Evolutionary conservation across 2,888 invertebrate species (phyloP).

Genomic region (Polyommatus iphigenia): DNA sequence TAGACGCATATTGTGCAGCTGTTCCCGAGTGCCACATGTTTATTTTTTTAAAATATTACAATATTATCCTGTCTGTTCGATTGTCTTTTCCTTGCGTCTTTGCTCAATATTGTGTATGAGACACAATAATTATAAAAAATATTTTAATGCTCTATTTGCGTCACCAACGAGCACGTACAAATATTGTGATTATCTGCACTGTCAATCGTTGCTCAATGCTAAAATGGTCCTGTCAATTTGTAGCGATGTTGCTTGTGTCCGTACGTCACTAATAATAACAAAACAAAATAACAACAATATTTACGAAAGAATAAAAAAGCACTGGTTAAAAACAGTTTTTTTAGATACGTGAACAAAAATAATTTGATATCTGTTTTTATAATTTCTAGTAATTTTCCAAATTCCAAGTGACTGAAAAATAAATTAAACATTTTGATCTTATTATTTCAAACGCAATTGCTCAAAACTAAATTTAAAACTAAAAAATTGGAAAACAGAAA

Average conservation of each 20-base stretch:
- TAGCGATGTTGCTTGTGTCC: constrained; percentile 42
- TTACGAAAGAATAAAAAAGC: too few relatives aligned
- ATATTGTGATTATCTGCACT: constrained; percentile 48
- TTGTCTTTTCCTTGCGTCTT: too few relatives aligned
- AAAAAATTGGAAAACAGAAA: constrained; percentile 39
- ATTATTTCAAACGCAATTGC: too few relatives aligned
- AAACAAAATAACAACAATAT: too few relatives aligned
- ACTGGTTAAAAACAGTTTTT: background rate
- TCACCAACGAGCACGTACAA: background rate
- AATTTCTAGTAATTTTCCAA: background rate
- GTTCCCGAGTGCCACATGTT: too few relatives aligned
- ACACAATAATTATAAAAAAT: too few relatives aligned
- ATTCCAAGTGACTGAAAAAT: background rate
- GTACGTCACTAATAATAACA: constrained; percentile 55
- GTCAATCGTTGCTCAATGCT: constrained; percentile 50
- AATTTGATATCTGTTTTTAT: background rate
- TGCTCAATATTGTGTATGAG: too few relatives aligned
- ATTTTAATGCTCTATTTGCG: background rate
- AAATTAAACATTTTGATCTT: too few relatives aligned
- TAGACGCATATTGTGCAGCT: too few relatives aligned
- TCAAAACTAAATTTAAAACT: background rate
- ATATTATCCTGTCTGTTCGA: too few relatives aligned
- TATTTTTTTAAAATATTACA: too few relatives aligned
- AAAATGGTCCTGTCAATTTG: constrained; percentile 68
- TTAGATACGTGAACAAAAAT: background rate